phyloP scores from a whole-genome alignment of 1,140 invertebrate species.

The Calephelis virginiensis region DNA sequence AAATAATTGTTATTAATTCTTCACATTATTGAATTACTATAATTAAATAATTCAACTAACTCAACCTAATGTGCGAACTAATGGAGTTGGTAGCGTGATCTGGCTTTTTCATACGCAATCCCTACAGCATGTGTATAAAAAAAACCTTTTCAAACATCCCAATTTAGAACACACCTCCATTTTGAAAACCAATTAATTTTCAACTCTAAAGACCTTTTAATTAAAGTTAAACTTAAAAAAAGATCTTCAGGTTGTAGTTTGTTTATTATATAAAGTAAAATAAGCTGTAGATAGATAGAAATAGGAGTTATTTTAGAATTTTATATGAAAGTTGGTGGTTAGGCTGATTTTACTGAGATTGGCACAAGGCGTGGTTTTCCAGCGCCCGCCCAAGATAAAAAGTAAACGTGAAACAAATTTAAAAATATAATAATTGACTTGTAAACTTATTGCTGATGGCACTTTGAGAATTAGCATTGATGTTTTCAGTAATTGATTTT shows the following conservation, averaged over 20 bases:
- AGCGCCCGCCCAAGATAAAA: conserved; percentile 45
- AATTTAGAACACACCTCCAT: conserved; percentile 43
- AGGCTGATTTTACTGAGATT: conserved; percentile 4
- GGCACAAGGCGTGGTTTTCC: conserved; percentile 53
- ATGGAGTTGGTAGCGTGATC: conserved; percentile 69
- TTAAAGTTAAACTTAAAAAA: conserved; percentile 21
- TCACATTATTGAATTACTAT: conserved; percentile 74
- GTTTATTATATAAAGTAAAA: conserved; percentile 19
- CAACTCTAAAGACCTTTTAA: conserved; percentile 2
- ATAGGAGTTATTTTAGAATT: conserved; percentile 32
- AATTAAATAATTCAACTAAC: conserved; percentile 76
- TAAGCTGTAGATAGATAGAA: conserved; percentile 28
- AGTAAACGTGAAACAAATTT: conserved; percentile 63
- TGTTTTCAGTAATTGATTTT: conserved; percentile 62
- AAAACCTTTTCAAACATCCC: conserved; percentile 47
- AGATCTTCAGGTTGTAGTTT: not conserved
- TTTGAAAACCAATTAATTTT: conserved; percentile 20
- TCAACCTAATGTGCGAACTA: conserved; percentile 74
- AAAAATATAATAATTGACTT: conserved; percentile 64
- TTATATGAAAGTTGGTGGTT: conserved; percentile 39
- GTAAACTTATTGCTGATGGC: conserved; percentile 72
- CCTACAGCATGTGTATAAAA: conserved; percentile 63
- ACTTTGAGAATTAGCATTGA: conserved; percentile 61
- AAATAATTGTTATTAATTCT: conserved; percentile 75
- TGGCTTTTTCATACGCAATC: conserved; percentile 54